Evolutionary conservation across 2,888 invertebrate species (phyloP).

Genomic region (Yponomeuta malinellus): DNA sequence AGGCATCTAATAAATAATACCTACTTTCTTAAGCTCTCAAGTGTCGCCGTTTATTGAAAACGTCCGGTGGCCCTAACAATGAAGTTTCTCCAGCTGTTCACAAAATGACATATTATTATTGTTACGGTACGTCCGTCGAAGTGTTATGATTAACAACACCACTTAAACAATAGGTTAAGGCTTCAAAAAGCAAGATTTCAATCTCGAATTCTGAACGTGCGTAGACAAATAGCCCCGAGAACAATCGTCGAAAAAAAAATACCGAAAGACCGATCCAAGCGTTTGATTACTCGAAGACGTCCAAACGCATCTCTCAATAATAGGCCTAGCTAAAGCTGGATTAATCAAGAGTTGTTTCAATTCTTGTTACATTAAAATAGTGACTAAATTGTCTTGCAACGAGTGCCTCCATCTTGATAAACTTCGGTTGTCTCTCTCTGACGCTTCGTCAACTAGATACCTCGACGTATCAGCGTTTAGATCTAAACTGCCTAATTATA

Average conservation of each 20-base stretch:
- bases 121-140: background rate
- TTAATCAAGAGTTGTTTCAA: background rate
- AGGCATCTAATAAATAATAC: no score
- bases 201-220: conserved; percentile 54
- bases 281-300: conserved; percentile 45
- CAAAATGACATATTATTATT: background rate
- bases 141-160: background rate
- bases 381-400: conserved; percentile 1
- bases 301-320: conserved; percentile 63
- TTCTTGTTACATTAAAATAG: conserved; percentile 4
- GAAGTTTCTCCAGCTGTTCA: background rate
- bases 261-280: conserved; percentile 57
- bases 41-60: no score
- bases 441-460: conserved; percentile 13
- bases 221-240: conserved; percentile 71
- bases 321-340: conserved; percentile 29
- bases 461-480: conserved; percentile 56
- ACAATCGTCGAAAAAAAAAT: conserved; percentile 72
- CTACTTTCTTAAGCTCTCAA: no score
- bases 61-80: no score
- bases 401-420: conserved; percentile 11
- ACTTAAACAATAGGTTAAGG: background rate
- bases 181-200: conserved; percentile 35
- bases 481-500: conserved; percentile 72
- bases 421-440: conserved; percentile 13